Evolutionary conservation across 2,888 invertebrate genomes (phyloP).

Genomic region (Coremacera marginata): DNA sequence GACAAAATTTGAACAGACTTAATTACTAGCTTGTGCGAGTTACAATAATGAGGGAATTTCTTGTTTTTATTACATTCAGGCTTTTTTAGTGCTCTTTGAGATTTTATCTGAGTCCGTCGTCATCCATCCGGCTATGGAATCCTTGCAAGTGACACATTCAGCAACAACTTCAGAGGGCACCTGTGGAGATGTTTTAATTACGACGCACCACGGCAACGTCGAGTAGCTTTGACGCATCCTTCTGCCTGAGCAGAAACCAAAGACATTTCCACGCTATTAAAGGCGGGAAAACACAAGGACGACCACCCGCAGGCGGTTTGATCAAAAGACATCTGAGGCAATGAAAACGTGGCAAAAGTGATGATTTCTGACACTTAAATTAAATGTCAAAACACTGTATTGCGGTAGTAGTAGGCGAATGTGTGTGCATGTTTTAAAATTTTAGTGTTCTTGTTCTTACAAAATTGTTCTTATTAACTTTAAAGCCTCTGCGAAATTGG

Average conservation of each 20-base stretch:
- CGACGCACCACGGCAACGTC: constrained; percentile 53
- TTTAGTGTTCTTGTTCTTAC: not conserved
- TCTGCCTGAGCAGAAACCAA: constrained; percentile 13
- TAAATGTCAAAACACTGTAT: not conserved
- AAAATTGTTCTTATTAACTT: not conserved
- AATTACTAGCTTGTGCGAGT: constrained; percentile 21
- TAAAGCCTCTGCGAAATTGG: not conserved
- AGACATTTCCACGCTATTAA: constrained; percentile 30
- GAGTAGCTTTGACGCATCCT: constrained; percentile 21
- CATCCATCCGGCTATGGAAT: constrained; percentile 57
- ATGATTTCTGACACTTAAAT: constrained; percentile 31
- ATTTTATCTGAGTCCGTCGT: constrained; percentile 35
- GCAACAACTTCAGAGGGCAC: constrained; percentile 64
- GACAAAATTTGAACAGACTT: constrained; percentile 38
- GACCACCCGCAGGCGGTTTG: constrained; percentile 38
- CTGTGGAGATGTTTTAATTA: constrained; percentile 66
- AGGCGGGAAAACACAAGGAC: constrained; percentile 15
- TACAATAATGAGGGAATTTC: constrained; percentile 37
- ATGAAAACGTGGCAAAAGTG: not conserved
- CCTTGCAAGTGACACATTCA: constrained; percentile 66
- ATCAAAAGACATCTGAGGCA: constrained; percentile 36
- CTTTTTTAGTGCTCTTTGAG: constrained; percentile 2
- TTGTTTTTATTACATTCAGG: constrained; percentile 33
- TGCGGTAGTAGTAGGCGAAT: not conserved
- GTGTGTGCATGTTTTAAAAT: not conserved